Evolutionary conservation across 2,888 invertebrate genomes (phyloP), one percentile per base, ranked within the genome.

Genomic region (Orchestes rusci): DNA sequence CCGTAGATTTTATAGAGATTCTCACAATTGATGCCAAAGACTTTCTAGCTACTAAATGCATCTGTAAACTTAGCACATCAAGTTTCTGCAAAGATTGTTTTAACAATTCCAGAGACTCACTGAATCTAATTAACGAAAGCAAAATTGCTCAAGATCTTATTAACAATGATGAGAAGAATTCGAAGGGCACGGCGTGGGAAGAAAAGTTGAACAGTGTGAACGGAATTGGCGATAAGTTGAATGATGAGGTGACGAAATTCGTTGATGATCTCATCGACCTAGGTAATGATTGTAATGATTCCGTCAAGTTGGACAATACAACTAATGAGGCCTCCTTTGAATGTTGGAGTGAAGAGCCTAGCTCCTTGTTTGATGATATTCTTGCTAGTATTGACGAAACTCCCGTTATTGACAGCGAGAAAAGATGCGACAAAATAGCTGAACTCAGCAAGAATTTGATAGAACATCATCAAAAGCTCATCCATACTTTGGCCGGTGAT

Each of bases 1-100:
- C 12, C 5, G 17, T 45, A 2, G 50, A 50, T 40, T 50, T 39
- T 16, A 50, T 50, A 10, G 50, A 50, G 33, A 50, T 50, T 45
- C 30, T 42, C 4, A 50, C 50, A 1, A 18, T 50, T 18, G 50
- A 50, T 23, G 50, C 50, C 2, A 39, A 40, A 18, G 29, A 42
- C 16, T 50, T 50, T 23, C 28, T 50, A 39, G 31, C 16, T 16
- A 39, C 37, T n/a, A 45, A 49, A 7, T 49, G 49, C 39, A 18
- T 35, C 12, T 49, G 49, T 31, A 36, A 5, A 15, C 20, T 13
- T 13, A 10, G 16, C 8, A 31, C 20, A 2, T 3, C 16, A 10
- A 12, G 33, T n/a, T 49, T 49, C 19, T 45, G 49, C 23, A 41
- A 45, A 32, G 39, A 45, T 16, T 49, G 49, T 17, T 49, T 45